Evolutionary conservation across 1,140 invertebrate genomes (phyloP).

Genomic region (Drosophila setifemur): DNA sequence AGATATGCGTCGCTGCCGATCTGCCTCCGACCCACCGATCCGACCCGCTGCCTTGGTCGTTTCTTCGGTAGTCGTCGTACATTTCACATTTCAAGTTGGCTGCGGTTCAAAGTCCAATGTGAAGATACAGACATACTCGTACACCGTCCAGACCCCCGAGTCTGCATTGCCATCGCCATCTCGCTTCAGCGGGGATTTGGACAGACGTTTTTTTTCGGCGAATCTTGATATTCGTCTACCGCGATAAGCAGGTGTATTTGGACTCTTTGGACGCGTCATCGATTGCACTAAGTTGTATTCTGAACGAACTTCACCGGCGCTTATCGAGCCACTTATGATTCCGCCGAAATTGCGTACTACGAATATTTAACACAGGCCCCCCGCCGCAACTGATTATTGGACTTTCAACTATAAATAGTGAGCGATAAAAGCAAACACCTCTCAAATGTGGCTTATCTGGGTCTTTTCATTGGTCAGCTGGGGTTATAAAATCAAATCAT

Average conservation of each 20-base stretch:
- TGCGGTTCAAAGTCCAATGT: conserved; percentile 37
- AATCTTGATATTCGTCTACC: conserved; percentile 8
- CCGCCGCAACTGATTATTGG: conserved; percentile 18
- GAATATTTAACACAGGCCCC: conserved; percentile 22
- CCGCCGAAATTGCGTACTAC: conserved; percentile 58
- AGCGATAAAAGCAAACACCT: conserved; percentile 20
- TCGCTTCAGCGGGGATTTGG: not conserved
- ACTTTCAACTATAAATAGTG: conserved; percentile 48
- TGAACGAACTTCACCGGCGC: conserved; percentile 30
- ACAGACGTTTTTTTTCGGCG: conserved; percentile 7
- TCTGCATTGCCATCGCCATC: not conserved
- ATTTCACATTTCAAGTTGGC: conserved; percentile 38
- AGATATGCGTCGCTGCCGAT: conserved; percentile 32
- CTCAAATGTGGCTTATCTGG: conserved; percentile 13
- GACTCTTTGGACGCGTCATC: conserved; percentile 52
- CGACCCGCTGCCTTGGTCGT: conserved; percentile 22
- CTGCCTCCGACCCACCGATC: not conserved
- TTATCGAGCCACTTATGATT: conserved; percentile 26
- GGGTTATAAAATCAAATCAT: conserved; percentile 19
- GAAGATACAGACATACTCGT: conserved; percentile 22
- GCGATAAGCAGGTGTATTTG: conserved; percentile 34
- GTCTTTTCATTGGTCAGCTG: conserved; percentile 19
- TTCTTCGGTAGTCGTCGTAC: conserved; percentile 2
- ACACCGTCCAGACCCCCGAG: not conserved
- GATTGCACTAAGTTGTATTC: conserved; percentile 38